phyloP scores from a whole-genome alignment of 2,888 invertebrate species.

The Lacanobia oleracea region DNA sequence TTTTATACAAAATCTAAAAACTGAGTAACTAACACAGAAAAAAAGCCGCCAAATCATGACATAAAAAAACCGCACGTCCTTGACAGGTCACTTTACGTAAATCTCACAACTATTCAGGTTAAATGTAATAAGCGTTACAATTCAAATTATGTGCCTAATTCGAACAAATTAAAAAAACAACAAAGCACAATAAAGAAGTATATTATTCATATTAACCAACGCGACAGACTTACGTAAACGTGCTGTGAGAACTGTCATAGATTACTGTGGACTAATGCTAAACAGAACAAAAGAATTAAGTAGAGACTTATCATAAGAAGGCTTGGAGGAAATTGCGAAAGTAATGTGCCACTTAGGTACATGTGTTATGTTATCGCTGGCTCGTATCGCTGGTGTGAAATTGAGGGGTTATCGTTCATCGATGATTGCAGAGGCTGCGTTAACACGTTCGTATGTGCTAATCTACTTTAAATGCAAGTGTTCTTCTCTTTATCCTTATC shows the following conservation, averaged over 20 bases:
- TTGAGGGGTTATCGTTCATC: slow-evolving; percentile 55
- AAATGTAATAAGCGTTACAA: slow-evolving; percentile 50
- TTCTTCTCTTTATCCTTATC: no score
- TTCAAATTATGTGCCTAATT: slow-evolving; percentile 56
- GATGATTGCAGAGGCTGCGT: slow-evolving; percentile 23
- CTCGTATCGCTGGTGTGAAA: slow-evolving; percentile 35
- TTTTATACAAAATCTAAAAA: slow-evolving; percentile 27
- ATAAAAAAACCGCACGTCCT: slow-evolving; percentile 55
- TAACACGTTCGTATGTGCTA: slow-evolving; percentile 9
- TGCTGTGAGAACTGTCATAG: slow-evolving; percentile 67
- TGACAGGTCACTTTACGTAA: slow-evolving; percentile 66
- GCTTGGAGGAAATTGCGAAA: slow-evolving; percentile 59
- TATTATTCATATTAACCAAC: slow-evolving; percentile 63
- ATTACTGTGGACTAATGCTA: slow-evolving; percentile 64
- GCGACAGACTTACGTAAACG: slow-evolving; percentile 63
- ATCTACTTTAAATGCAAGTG: neutral
- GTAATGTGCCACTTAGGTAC: slow-evolving; percentile 43
- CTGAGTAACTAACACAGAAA: slow-evolving; percentile 36
- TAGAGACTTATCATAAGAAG: slow-evolving; percentile 43
- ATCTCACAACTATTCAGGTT: slow-evolving; percentile 57
- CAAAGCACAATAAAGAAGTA: slow-evolving; percentile 62
- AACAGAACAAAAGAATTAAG: slow-evolving; percentile 70
- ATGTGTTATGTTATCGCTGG: slow-evolving; percentile 42
- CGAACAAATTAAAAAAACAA: slow-evolving; percentile 62
- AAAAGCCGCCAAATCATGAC: slow-evolving; percentile 18